Percentiles rank a stretch among this genome's conserved stretches.
phyloP scores from a whole-genome alignment of 2,888 invertebrate genomes.

The Hetaerina titia region DNA sequence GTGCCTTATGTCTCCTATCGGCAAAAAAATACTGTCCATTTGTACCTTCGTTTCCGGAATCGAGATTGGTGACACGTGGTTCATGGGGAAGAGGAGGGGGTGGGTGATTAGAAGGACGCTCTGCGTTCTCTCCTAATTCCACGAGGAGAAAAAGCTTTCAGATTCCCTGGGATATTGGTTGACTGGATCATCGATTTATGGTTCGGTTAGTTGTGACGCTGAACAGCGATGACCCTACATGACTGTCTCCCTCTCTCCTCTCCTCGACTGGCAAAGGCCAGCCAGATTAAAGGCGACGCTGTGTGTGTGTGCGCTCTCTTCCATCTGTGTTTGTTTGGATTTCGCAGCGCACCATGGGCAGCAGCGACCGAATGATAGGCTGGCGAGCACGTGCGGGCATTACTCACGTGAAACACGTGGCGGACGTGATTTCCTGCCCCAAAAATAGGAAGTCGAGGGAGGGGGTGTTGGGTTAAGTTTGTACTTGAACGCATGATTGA shows the following conservation, averaged over 20 bases:
- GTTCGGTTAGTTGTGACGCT: not conserved
- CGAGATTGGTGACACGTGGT: not conserved
- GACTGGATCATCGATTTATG: conserved; percentile 28
- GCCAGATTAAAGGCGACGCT: not conserved
- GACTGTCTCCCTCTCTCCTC: not conserved
- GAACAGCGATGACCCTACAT: not conserved
- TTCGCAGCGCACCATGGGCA: not conserved
- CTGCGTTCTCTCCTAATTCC: not conserved
- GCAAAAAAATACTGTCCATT: not conserved
- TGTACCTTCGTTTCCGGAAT: not conserved
- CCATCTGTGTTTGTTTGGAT: conserved; percentile 12
- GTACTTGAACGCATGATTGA: not conserved
- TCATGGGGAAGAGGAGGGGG: not conserved
- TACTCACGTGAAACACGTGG: not conserved
- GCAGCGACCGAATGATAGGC: not conserved
- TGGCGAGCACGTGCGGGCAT: not conserved
- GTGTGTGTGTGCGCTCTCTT: not conserved
- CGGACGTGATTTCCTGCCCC: conserved; percentile 17
- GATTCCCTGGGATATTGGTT: not conserved
- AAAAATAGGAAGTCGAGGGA: not conserved
- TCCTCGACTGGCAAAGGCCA: not conserved
- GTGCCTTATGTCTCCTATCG: not conserved
- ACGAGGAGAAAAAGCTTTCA: not conserved
- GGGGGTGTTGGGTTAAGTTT: not conserved
- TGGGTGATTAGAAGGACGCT: not conserved